Evolutionary conservation across 1,140 invertebrate genomes (phyloP), one percentile per base, ranked within the genome.

Genomic region (Papilio machaon): DNA sequence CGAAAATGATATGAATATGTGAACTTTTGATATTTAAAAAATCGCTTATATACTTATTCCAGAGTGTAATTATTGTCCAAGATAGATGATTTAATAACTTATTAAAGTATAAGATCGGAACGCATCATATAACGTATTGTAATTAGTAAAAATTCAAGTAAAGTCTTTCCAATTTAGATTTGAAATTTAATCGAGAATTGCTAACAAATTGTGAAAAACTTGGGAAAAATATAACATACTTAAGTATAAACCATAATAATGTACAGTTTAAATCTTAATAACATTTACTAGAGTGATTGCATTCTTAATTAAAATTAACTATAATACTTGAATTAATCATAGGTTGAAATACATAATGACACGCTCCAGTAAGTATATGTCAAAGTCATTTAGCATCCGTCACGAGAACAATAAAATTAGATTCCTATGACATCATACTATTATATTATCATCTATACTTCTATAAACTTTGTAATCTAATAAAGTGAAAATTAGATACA

Each of bases 251-350:
- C 6, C 6, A 58, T 6, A 17, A 58, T 58, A 8, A 17, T 58
- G 8, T 17, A 58, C 17, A n/a, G 17, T 58, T 58, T 58, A 58
- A 58, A n/a, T 9, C 15, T 7, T n/a, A 58, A n/a, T 58, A n/a
- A 58, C 38, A 43, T 43, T 43, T 43, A 43, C 17, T 49, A 9
- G 15, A n/a, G 17, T 19, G 54, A 58, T 17, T n/a, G 17, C 54
- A 58, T 58, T n/a, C 54, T 58, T 58, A 19, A 58, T 58, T 58
- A 58, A 58, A 58, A 58, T 58, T 58, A 58, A 58, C 54, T 58
- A 58, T 19, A 6, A 58, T 58, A 58, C 0, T 58, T 0, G 17
- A 58, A 17, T 58, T 58, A 58, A n/a, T 58, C 54, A 58, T 17
- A 58, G 54, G 17, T 58, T 58, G 54, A 58, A 58, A 52, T 11